Base-by-base conservation (phyloP, 2,797 vertebrate genomes). In the Propithecus perrieri region DNA sequence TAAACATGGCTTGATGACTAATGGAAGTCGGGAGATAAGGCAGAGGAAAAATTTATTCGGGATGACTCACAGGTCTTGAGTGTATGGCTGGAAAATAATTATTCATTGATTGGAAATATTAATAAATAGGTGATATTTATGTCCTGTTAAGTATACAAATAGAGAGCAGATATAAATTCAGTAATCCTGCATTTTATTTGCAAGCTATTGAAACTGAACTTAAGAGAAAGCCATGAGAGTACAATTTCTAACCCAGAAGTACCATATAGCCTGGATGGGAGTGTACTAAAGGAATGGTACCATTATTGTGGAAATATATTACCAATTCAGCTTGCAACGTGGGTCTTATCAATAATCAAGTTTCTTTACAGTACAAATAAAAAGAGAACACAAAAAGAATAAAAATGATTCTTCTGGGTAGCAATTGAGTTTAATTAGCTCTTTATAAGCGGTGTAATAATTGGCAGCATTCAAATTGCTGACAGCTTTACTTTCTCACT, bases 341-440 rank as follows among this genome's bases (percentile, higher is more conserved):
- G 78, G 53, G 85, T 91, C 96, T 96, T 96, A 94, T 85, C 95
- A 80, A 96, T 97, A 95, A 89, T 93, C 72, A 85, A 46, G 91
- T 92, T 72, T 83, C 85, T 93, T 90, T 89, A 91, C 72, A 85
- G 91, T 85, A 89, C 94, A 59, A 95, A 71, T 92, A 95, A 93
- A 97, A 98, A 96, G 96, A 85, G 80, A 85, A 53, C 87, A 89
- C 92, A 93, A 90, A 98, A 97, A 98, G 89, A 98, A 98, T 98
- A 99, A 99, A 98, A 99, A 98, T 99, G 98, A 98, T 98, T 98
- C 98, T 98, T 98, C 98, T 98, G 98, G 98, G 99, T 99, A 99
- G 98, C 98, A 99, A 98, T 99, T 98, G 96, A 98, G 99, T 99
- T 98, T 99, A 99, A 99, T 99, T 99, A 99, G 98, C 91, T 98